A percentile compares a stretch with the other conserved stretches of the same genome.
Conservation (phyloP, 2,797 vertebrate species). For the Lithobates pipiens region DNA sequence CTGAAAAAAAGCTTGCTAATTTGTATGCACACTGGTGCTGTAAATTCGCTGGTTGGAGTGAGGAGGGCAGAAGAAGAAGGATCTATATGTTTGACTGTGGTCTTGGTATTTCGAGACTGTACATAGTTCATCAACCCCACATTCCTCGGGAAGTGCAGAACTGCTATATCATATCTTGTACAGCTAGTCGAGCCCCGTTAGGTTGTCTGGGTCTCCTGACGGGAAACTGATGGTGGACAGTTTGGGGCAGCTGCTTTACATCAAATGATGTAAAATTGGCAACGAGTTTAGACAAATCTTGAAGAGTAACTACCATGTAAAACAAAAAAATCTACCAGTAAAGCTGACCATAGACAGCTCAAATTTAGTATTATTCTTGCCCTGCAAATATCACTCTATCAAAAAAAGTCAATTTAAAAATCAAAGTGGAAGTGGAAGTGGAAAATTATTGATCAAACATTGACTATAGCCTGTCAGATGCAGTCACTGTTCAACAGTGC, state of each 20-base stretch:
- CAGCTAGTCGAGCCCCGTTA: neutral
- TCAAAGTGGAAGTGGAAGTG: no score
- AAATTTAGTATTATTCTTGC: no score
- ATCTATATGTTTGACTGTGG: constrained; percentile 7
- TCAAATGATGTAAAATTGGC: neutral
- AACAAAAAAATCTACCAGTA: neutral
- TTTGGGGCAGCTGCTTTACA: constrained; percentile 9
- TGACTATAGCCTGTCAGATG: no score
- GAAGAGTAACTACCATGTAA: neutral
- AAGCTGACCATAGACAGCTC: no score
- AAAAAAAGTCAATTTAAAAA: no score
- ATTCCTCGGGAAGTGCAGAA: constrained; percentile 21
- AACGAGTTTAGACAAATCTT: neutral
- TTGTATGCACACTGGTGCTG: constrained; percentile 14
- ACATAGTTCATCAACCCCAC: constrained; percentile 38
- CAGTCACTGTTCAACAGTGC: no score
- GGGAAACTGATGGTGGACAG: constrained; percentile 6
- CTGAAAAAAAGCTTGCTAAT: neutral
- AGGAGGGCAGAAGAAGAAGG: neutral
- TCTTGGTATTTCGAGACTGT: neutral
- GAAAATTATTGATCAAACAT: no score
- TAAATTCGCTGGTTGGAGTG: neutral
- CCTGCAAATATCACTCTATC: no score
- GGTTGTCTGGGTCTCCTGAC: constrained; percentile 20
- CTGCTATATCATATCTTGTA: constrained; percentile 16